Base-by-base conservation (phyloP, 2,113 vertebrate genomes). In the Rattus rattus region DNA sequence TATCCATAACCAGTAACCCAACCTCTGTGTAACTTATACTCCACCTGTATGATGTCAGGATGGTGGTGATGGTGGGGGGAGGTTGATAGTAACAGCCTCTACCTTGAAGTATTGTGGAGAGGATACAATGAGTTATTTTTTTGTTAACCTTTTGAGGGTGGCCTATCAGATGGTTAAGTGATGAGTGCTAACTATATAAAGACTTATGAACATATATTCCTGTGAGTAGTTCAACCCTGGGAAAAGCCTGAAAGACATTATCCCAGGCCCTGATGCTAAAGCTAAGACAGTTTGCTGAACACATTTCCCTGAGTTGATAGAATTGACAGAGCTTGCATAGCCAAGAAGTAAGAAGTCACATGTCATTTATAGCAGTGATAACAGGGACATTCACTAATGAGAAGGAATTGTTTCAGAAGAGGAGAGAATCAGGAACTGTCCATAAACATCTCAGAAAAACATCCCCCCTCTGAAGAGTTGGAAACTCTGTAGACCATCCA, bases 401-500 rank as follows among this genome's bases (percentile, higher is more conserved):
- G 75, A 11, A 94, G 39, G 47, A 63, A 20, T 81, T 20, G 96
- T 97, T 52, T 84, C 30, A 95, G 83, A 94, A 91, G 65, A 98
- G 86, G 49, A 69, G 13, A 84, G 80, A 47, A 96, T 72, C 77
- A 1, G 56, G 65, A 75, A 47, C 81, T 47, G 28, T 93, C 39
- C 24, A 54, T 56, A 59, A 91, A 2, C 26, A 96, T 79, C 92
- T 86, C 69, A 91, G 54, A 17, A 97, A 96, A 97, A 96, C 73
- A 4, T 0, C 30, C 24, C 4, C 69, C 76, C 56, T 84, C 77
- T 94, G 76, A 92, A 83, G 52, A 69, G 33, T 63, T 97, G 96
- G 73, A 93, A 95, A 54, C 9, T 56, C 92, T 61, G 33, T 33
- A 76, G 33, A 63, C 14, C 43, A 30, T 52, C 52, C 49, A 72